Evolutionary conservation across 2,797 vertebrate genomes (phyloP).

Genomic region (Chelonia mydas): DNA sequence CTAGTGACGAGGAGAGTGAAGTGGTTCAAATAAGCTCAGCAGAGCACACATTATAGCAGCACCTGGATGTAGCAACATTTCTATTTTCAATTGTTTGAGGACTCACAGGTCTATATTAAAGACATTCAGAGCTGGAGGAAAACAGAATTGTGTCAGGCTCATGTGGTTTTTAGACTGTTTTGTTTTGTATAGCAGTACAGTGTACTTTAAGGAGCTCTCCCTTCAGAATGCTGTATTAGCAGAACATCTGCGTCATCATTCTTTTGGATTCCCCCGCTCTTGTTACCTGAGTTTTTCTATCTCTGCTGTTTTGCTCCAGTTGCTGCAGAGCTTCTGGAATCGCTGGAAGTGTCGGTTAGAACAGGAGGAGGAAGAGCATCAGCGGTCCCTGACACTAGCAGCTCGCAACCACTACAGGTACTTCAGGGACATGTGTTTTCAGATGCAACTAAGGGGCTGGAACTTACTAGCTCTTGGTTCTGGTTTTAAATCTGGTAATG

Average conservation of each 20-base stretch:
- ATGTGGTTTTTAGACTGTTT: neutral
- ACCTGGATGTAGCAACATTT: neutral
- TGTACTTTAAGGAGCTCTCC: neutral
- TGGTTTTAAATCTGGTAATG: neutral
- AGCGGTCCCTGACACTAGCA: slow-evolving; percentile 66
- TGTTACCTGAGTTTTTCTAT: fast-evolving
- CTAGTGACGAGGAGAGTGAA: neutral
- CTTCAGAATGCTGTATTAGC: neutral
- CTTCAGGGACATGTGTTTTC: neutral
- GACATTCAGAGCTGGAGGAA: neutral
- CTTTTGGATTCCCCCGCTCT: neutral
- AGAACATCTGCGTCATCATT: neutral
- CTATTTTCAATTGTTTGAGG: neutral
- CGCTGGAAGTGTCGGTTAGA: slow-evolving; percentile 85
- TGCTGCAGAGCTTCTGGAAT: slow-evolving; percentile 84
- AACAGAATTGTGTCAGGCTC: neutral
- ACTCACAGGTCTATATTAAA: neutral
- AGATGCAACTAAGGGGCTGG: neutral
- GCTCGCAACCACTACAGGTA: slow-evolving; percentile 85
- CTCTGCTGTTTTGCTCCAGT: slow-evolving; percentile 72
- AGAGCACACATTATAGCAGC: neutral
- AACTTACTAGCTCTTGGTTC: neutral
- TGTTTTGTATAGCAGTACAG: neutral
- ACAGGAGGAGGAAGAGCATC: slow-evolving; percentile 83
- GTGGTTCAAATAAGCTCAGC: neutral